phyloP scores from a whole-genome alignment of 2,113 vertebrate species.

The Saguinus imperator region DNA sequence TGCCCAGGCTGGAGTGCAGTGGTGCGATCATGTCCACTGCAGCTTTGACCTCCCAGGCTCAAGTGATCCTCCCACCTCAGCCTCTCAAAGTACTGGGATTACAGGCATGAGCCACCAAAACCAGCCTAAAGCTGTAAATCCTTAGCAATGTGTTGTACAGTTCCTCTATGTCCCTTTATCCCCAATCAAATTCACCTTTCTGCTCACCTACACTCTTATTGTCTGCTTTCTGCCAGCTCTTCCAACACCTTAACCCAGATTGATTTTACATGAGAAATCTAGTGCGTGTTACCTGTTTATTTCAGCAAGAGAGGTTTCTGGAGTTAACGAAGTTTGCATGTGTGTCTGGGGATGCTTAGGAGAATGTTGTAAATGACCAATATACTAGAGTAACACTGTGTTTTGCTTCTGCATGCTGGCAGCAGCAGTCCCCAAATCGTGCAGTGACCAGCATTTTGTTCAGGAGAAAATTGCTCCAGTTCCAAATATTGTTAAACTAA shows the following conservation, averaged over 20 bases:
- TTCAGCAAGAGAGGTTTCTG: background rate
- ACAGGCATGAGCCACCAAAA: no score
- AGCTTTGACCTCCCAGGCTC: background rate
- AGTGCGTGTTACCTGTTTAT: background rate
- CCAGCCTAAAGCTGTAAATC: background rate
- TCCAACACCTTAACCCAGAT: background rate
- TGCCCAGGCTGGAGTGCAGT: background rate
- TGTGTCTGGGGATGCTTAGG: background rate
- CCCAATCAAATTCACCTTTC: constrained; percentile 10
- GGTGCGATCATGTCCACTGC: background rate
- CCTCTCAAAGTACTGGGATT: no score
- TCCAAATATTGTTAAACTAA: constrained; percentile 8
- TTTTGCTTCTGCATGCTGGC: background rate
- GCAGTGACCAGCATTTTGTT: background rate
- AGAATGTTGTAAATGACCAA: background rate
- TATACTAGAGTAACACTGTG: background rate
- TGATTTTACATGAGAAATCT: background rate
- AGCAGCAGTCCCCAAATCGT: background rate
- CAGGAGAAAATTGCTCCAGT: background rate
- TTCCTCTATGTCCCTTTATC: background rate
- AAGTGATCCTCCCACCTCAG: background rate
- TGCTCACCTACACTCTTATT: background rate
- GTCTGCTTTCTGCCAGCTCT: constrained; percentile 32
- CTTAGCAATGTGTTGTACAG: background rate
- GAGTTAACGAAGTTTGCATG: background rate